These are phyloP conservation scores for Harpalus rufipes DNA, from an alignment of 2,888 invertebrate genomes.

Conservation along the genomic window DNA sequence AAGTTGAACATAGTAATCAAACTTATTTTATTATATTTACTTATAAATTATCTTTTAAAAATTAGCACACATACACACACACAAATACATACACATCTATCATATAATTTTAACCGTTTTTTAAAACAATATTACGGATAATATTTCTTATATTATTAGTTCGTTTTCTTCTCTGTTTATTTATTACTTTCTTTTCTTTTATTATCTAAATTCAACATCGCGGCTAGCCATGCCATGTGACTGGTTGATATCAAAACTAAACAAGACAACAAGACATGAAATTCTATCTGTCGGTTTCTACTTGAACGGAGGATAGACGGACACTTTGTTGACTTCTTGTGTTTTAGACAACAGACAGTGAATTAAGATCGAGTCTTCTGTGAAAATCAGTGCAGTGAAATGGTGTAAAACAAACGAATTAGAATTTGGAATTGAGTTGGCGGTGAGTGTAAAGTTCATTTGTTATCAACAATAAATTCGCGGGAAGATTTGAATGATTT, in stretches of 20 bases:
- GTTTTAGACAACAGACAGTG: not conserved
- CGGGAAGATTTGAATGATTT: not conserved
- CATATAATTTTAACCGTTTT: too few species aligned
- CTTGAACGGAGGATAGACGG: not conserved
- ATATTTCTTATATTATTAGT: too few species aligned
- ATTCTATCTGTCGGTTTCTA: constrained; percentile 3
- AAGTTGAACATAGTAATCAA: too few species aligned
- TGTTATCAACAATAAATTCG: constrained; percentile 18
- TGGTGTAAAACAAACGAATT: constrained; percentile 26
- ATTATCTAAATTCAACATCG: constrained; percentile 22
- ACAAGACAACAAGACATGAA: not conserved
- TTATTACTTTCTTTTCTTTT: not conserved
- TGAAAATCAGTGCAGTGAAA: not conserved
- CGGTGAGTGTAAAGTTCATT: constrained; percentile 24
- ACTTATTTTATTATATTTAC: too few species aligned
- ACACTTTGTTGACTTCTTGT: not conserved
- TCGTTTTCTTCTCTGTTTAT: too few species aligned
- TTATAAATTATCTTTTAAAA: too few species aligned
- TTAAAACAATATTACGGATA: too few species aligned
- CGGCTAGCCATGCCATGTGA: constrained; percentile 15
- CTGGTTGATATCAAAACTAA: constrained; percentile 35
- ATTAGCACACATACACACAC: too few species aligned
- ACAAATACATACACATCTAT: too few species aligned
- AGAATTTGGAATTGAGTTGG: not conserved
- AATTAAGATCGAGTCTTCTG: not conserved